Evolutionary conservation across 2,797 vertebrate genomes (phyloP).

Genomic region (Toxotes lorentzi): DNA sequence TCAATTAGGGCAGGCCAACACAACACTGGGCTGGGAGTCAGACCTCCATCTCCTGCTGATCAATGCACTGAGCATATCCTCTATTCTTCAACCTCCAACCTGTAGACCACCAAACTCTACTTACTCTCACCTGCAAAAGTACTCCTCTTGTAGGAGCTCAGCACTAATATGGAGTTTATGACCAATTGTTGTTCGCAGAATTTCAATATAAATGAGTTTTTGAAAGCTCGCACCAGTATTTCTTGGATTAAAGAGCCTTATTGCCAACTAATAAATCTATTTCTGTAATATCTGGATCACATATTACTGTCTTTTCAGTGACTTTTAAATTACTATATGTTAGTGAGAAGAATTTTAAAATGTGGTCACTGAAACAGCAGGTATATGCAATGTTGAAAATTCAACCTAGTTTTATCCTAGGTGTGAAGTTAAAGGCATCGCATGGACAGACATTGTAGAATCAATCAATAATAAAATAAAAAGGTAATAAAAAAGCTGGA

Average conservation of each 20-base stretch:
- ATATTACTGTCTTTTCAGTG: not conserved
- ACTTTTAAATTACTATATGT: not conserved
- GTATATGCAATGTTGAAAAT: not conserved
- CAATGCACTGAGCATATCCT: slow-evolving; percentile 71
- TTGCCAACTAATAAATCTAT: not conserved
- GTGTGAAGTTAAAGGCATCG: not conserved
- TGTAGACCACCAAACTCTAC: slow-evolving; percentile 5
- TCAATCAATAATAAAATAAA: slow-evolving; percentile 29
- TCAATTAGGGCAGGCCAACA: slow-evolving; percentile 83
- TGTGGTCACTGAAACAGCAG: not conserved
- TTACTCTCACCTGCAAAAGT: slow-evolving; percentile 8
- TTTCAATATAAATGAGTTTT: not conserved
- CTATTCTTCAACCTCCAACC: slow-evolving; percentile 44
- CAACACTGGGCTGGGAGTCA: slow-evolving; percentile 63
- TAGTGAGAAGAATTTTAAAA: not conserved
- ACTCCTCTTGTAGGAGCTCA: not conserved
- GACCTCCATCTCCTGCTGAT: slow-evolving; percentile 74
- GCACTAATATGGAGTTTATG: not conserved
- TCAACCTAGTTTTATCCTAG: not conserved
- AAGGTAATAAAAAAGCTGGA: slow-evolving; percentile 8
- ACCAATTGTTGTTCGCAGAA: not conserved
- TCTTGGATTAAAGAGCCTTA: not conserved
- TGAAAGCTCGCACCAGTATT: not conserved
- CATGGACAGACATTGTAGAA: not conserved
- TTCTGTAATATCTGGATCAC: not conserved